phyloP scores from a whole-genome alignment of 2,888 invertebrate genomes.

The Bedellia somnulentella region DNA sequence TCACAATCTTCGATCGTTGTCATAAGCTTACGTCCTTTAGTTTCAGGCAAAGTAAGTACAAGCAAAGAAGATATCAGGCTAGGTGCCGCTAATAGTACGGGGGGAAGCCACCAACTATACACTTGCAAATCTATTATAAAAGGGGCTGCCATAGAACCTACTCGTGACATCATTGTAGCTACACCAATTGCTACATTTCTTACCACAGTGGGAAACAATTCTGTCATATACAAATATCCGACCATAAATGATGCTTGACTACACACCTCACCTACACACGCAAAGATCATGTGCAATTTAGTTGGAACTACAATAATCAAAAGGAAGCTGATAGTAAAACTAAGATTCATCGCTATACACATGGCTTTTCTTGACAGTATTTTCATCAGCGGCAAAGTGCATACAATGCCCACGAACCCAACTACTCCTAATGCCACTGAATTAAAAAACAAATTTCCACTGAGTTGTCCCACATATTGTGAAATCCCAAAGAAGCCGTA shows the following conservation, averaged over 20 bases:
- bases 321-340: slow-evolving; percentile 65
- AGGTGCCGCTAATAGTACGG: slow-evolving; percentile 68
- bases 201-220: slow-evolving; percentile 86
- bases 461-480: slow-evolving; percentile 77
- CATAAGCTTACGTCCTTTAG: slow-evolving; percentile 72
- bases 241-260: slow-evolving; percentile 84
- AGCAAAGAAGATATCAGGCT: slow-evolving; percentile 63
- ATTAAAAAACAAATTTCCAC: slow-evolving; percentile 75
- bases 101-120: slow-evolving; percentile 64
- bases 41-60: slow-evolving; percentile 73
- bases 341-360: slow-evolving; percentile 63
- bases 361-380: slow-evolving; percentile 67
- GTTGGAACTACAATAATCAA: slow-evolving; percentile 56
- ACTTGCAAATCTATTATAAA: slow-evolving; percentile 68
- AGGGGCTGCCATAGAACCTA: slow-evolving; percentile 85
- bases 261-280: slow-evolving; percentile 75
- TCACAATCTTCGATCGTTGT: slow-evolving; percentile 83
- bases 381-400: slow-evolving; percentile 67
- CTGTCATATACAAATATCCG: slow-evolving; percentile 83
- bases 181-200: slow-evolving; percentile 84
- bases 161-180: slow-evolving; percentile 85
- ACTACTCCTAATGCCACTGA: slow-evolving; percentile 75
- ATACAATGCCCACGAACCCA: slow-evolving; percentile 58
- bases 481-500: slow-evolving; percentile 24
- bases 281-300: slow-evolving; percentile 59